Evolutionary conservation across 1,140 invertebrate genomes (phyloP).

Genomic region (Lamellibrachia luymesi): DNA sequence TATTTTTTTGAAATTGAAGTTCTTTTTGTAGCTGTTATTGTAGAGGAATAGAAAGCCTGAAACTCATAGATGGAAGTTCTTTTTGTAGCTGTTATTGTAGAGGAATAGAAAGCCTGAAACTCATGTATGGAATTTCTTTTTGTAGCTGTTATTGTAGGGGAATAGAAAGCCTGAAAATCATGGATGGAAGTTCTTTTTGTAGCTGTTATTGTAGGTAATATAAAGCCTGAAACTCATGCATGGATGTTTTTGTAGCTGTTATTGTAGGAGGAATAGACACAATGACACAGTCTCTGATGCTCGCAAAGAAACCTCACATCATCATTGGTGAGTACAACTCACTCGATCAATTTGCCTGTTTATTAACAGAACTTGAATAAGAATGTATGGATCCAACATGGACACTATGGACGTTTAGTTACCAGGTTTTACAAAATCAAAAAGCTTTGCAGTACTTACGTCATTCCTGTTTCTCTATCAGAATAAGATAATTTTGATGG

Average conservation of each 20-base stretch:
- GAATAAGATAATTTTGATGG: neutral
- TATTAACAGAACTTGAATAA: neutral
- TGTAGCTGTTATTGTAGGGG: neutral
- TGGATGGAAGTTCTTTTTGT: no score
- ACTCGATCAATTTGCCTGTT: neutral
- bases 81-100: no score
- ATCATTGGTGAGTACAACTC: constrained; percentile 66
- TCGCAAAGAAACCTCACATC: constrained; percentile 94
- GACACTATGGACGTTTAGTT: neutral
- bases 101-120: no score
- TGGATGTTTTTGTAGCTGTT: constrained; percentile 65
- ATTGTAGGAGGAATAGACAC: constrained; percentile 98
- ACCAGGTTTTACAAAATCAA: neutral
- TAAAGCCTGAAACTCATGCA: neutral
- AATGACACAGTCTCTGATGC: constrained; percentile 83
- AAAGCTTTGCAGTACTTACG: neutral
- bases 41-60: no score
- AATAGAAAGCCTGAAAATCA: no score
- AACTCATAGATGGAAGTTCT: no score
- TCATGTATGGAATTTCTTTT: no score
- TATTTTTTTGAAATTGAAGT: no score
- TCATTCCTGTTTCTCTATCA: neutral
- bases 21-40: no score
- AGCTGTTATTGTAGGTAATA: neutral
- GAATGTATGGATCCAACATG: neutral